Evolutionary conservation across 1,140 invertebrate species (phyloP), one percentile per base, ranked within the genome.

Genomic region (Drosophila micromelanica): DNA sequence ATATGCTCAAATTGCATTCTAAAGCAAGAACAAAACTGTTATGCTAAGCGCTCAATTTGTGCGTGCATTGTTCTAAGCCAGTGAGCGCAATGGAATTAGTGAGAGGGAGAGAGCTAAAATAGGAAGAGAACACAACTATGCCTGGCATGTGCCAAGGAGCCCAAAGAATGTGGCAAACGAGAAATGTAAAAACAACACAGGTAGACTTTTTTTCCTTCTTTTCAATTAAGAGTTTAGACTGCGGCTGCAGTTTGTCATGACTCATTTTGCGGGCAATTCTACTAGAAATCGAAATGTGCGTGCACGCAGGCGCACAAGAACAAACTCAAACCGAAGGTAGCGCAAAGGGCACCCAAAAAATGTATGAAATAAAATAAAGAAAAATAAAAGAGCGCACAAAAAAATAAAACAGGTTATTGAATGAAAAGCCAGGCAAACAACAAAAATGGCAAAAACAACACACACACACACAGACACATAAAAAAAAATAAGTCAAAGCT

Each of bases 381-480:
- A n/a, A n/a, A 64, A 73, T 56, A 62, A 56, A 67, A 43, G 56
- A 64, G 32, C 57, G 60, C 55, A 69, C 61, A 72, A 43, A 73
- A 75, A 73, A 80, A 74, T 70, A 61, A 89, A 90, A 90, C 86
- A 90, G 86, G 86, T 90, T 90, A 90, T 90, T 90, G 86, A 90
- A 90, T 90, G 86, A 90, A 90, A 90, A 87, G 65, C 63, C 85
- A 84, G 76, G 60, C 67, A 51, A 20, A 69, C 62, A 80, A 64
- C 52, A 64, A 54, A 81, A 81, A 81, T 80, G 79, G 70, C 79
- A 82, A 81, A 61, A 73, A 78, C 61, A 82, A 73, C 46, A 35
- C 32, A 76, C 54, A 82, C 37, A 45, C 20, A 76, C 59, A 82
- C 35, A 45, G n/a, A n/a, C n/a, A n/a, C n/a, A n/a, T n/a, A 20